phyloP scores from a whole-genome alignment of 2,888 invertebrate species.

The Drosophila neotestacea region DNA sequence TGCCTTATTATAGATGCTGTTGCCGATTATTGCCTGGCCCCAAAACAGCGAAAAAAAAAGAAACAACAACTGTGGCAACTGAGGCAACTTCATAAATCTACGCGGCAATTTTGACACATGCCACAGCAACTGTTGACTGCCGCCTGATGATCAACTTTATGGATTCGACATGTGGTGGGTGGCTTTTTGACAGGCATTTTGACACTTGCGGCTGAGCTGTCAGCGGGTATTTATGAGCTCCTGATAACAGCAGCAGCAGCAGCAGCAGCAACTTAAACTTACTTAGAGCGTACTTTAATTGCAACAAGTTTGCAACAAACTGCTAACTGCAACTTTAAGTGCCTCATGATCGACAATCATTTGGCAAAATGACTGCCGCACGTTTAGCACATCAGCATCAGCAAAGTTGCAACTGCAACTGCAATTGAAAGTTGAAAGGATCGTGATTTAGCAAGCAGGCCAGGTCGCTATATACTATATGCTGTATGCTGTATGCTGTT shows the following conservation, averaged over 20 bases:
- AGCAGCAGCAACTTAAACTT: not conserved
- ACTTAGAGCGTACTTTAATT: constrained; percentile 47
- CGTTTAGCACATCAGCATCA: constrained; percentile 80
- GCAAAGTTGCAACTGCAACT: constrained; percentile 10
- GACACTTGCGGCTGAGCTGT: constrained; percentile 74
- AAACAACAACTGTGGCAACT: constrained; percentile 13
- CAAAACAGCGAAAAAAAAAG: constrained; percentile 25
- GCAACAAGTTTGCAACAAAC: constrained; percentile 41
- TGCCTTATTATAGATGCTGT: constrained; percentile 74
- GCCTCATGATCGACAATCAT: constrained; percentile 83
- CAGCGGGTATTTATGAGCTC: constrained; percentile 60
- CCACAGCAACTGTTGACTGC: constrained; percentile 27
- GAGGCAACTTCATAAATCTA: constrained; percentile 67
- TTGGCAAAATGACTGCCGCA: constrained; percentile 82
- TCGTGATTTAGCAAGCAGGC: constrained; percentile 53
- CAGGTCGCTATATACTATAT: constrained; percentile 28
- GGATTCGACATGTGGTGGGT: constrained; percentile 47
- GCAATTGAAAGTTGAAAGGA: constrained; percentile 48
- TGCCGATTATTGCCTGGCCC: constrained; percentile 61
- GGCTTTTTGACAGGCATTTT: constrained; percentile 56
- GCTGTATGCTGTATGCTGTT: not conserved
- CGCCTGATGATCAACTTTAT: constrained; percentile 51
- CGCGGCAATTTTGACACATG: constrained; percentile 57
- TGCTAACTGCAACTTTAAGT: constrained; percentile 53
- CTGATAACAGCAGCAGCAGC: constrained; percentile 27